These are phyloP conservation scores for Coenonympha glycerion DNA, from an alignment of 2,888 invertebrate species.

Conservation along the genomic window DNA sequence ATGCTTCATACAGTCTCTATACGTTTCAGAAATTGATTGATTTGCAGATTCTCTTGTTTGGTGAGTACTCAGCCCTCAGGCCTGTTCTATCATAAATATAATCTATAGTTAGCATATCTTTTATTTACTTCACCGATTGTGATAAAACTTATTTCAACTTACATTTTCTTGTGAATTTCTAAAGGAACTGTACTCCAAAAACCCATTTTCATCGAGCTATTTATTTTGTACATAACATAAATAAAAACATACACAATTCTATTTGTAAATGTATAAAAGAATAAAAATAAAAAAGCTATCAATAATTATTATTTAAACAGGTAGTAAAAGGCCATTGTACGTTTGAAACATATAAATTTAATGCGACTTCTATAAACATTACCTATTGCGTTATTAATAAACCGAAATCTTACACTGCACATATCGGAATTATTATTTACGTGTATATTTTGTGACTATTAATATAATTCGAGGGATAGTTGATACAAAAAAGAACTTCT, in stretches of 20 bases:
- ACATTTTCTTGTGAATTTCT: not conserved
- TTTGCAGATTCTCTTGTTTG: too few species aligned
- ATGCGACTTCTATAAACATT: constrained; percentile 71
- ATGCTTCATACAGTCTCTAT: too few species aligned
- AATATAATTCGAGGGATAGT: constrained; percentile 28
- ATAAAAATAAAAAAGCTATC: constrained; percentile 26
- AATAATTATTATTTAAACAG: too few species aligned
- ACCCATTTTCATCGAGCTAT: not conserved
- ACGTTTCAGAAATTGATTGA: too few species aligned
- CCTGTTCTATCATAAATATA: too few species aligned
- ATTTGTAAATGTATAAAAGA: not conserved
- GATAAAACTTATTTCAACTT: too few species aligned
- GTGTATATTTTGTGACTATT: constrained; percentile 39
- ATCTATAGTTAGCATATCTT: too few species aligned
- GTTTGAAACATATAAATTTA: constrained; percentile 73
- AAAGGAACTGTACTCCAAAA: constrained; percentile 2
- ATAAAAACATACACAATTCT: not conserved
- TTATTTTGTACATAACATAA: not conserved
- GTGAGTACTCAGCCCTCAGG: too few species aligned
- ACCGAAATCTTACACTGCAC: constrained; percentile 58
- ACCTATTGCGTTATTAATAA: constrained; percentile 67
- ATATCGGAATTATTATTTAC: constrained; percentile 37
- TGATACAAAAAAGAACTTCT: constrained; percentile 51
- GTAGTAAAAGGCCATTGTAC: constrained; percentile 64
- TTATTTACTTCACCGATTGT: too few species aligned